These are phyloP conservation scores for Holothuria scabra DNA, from an alignment of 53 echinoderm and acorn worm species.

Conservation along the genomic window DNA sequence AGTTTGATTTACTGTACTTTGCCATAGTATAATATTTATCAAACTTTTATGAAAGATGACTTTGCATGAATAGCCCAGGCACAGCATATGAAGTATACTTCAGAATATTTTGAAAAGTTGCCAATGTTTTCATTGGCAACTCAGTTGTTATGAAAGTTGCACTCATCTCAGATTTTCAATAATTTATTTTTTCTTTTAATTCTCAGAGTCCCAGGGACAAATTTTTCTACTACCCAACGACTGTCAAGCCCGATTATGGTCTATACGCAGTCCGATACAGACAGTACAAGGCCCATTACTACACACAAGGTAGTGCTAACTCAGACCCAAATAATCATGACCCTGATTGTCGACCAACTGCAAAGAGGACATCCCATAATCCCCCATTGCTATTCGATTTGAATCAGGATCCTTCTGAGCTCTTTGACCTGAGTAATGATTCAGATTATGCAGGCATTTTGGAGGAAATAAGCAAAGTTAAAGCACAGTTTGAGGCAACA, in stretches of 20 bases:
- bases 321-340: conserved; percentile 74
- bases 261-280: conserved; percentile 87
- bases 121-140: no score
- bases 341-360: conserved; percentile 74
- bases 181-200: neutral
- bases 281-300: conserved; percentile 97
- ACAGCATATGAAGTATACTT: no score
- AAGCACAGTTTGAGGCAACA: conserved; percentile 65
- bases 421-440: conserved; percentile 71
- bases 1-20: no score
- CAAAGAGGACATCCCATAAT: conserved; percentile 63
- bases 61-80: no score
- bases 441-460: conserved; percentile 57
- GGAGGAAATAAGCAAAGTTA: conserved; percentile 53
- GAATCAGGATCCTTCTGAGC: conserved; percentile 85
- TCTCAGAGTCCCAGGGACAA: conserved; percentile 82
- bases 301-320: conserved; percentile 74
- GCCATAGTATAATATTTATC: no score
- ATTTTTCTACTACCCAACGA: conserved; percentile 80
- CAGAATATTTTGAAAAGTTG: no score
- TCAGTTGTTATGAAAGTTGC: no score
- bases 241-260: conserved; percentile 66
- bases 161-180: no score
- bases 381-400: conserved; percentile 87
- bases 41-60: no score